Evolutionary conservation across 2,888 invertebrate genomes (phyloP).

Genomic region (Trissolcus japonicus): DNA sequence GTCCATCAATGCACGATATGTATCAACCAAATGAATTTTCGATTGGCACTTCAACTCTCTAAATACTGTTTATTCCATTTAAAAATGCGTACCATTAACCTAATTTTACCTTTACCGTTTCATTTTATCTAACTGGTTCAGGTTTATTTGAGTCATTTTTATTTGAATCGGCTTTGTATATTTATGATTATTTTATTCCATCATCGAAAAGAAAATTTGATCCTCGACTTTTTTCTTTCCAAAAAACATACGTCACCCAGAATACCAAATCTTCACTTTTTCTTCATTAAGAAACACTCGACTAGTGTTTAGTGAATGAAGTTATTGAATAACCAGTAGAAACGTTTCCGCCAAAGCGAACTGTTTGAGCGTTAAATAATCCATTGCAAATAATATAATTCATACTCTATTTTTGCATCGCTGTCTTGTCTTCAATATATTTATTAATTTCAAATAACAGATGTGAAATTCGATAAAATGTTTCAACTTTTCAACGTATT

Average conservation of each 20-base stretch:
- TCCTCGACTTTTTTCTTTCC: no score
- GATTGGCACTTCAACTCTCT: constrained; percentile 7
- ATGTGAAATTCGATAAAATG: background rate
- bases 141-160: background rate
- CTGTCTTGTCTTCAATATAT: no score
- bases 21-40: background rate
- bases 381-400: constrained; percentile 1
- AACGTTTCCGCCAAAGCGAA: background rate
- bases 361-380: background rate
- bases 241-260: no score
- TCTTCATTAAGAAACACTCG: no score
- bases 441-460: no score
- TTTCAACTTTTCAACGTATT: background rate
- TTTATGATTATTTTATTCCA: no score
- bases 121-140: constrained; percentile 3
- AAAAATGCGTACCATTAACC: constrained; percentile 9
- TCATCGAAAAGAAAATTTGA: no score
- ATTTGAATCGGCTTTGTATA: background rate
- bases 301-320: background rate
- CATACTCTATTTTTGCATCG: background rate
- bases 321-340: background rate
- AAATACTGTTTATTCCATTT: constrained; percentile 2
- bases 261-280: no score
- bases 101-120: constrained; percentile 4
- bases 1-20: background rate